Conservation (phyloP, 2,113 vertebrate genomes). For the Malurus alboscapulatus region DNA sequence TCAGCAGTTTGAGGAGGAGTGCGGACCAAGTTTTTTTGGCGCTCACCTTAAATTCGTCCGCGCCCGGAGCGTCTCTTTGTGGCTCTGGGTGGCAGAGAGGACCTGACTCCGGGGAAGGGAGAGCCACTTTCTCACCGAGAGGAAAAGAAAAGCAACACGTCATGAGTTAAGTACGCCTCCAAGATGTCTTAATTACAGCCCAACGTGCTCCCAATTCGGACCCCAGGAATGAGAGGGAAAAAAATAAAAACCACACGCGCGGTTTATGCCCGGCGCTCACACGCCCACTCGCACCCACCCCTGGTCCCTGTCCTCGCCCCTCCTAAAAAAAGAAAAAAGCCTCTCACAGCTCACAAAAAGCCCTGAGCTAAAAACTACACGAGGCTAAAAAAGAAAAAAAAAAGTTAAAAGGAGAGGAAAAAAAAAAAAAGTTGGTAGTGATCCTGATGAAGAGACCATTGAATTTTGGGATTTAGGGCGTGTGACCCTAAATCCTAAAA, state of each 20-base stretch:
- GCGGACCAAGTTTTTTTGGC: slow-evolving; percentile 26
- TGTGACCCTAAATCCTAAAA: background rate
- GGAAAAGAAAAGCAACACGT: slow-evolving; percentile 79
- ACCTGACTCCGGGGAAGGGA: slow-evolving; percentile 70
- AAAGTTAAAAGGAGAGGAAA: background rate
- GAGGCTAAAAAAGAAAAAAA: background rate
- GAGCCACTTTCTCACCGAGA: slow-evolving; percentile 73
- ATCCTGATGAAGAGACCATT: background rate
- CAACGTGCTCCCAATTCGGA: slow-evolving; percentile 68
- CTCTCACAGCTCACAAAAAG: background rate
- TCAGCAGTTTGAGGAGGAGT: slow-evolving; percentile 24
- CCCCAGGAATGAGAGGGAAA: slow-evolving; percentile 59
- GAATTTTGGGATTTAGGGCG: background rate
- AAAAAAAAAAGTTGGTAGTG: background rate
- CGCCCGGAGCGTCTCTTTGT: slow-evolving; percentile 72
- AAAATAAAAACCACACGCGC: slow-evolving; percentile 2
- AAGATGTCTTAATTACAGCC: slow-evolving; percentile 76
- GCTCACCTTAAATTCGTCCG: slow-evolving; percentile 68
- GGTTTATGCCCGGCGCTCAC: background rate
- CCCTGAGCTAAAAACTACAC: background rate
- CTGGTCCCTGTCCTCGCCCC: slow-evolving; percentile 26
- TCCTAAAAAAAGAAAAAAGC: background rate
- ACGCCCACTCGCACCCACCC: background rate
- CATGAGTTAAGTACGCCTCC: slow-evolving; percentile 75
- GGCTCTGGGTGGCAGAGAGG: slow-evolving; percentile 76